Base-by-base conservation (phyloP, 2,113 vertebrate genomes). In the Bufo bufo region DNA sequence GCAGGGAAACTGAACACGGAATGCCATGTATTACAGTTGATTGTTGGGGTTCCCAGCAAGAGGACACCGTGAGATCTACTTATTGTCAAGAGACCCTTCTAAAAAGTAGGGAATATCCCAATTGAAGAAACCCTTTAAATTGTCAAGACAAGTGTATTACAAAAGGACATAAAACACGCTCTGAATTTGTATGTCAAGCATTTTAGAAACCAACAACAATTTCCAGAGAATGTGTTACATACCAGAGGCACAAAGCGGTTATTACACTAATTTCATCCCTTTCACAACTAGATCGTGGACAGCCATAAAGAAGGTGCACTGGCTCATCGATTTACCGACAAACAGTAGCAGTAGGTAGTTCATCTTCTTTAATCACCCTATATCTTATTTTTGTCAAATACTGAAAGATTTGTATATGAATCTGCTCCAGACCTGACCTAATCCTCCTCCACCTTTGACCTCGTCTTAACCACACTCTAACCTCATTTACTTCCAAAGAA, bases 401-500 rank as follows among this genome's bases (percentile, higher is more conserved):
- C 23, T 23, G 4, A 23, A 78, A 54, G n/a, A 78, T 23, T 54
- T 78, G 17, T 78, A 78, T 23, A 3, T 82, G 43, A 20, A 63
- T 65, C 20, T 49, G 10, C 59, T 47, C 17, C 59, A 14, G 33
- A 4, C 56, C 4, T 58, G 43, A 49, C 59, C 59, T 82, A 65
- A 49, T 82, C 19, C 16, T 47, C 58, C 59, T 16, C 59, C 59
- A 82, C 80, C 80, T 82, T n/a, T 82, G 59, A 82, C 80, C 59
- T 50, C 50, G 11, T 65, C 47, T 65, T 19, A 65, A 82, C 80
- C 59, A 49, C 59, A 82, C 43, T 65, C 59, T 82, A 63, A 82
- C 80, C 58, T 63, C 58, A 82, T 82, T 65, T 47, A 82, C 43
- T 61, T 82, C 59, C 80, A 63, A 61, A 63, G 58, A 82, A 45